Conservation (phyloP, 2,113 vertebrate genomes). For the Sigmodon hispidus region DNA sequence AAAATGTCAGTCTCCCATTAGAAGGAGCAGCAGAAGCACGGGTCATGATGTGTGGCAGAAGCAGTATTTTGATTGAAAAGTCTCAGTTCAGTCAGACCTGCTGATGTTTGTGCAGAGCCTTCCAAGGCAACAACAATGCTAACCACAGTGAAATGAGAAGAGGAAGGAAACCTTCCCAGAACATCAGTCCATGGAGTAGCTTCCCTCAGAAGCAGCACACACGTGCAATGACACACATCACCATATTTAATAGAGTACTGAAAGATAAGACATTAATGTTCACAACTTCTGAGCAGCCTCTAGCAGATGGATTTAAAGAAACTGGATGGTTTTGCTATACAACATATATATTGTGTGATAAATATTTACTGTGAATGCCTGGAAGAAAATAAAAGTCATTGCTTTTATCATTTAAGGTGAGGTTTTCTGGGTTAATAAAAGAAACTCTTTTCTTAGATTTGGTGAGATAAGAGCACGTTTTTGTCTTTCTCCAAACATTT, state of each 20-base stretch:
- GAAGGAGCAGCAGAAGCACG: neutral
- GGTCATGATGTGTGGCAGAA: neutral
- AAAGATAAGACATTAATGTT: neutral
- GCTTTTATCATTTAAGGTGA: conserved; percentile 2
- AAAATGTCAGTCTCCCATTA: neutral
- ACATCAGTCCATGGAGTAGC: neutral
- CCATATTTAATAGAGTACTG: conserved; percentile 37
- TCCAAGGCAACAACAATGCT: neutral
- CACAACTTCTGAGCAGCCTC: neutral
- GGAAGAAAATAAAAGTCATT: neutral
- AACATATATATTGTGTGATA: neutral
- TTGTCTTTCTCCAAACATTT: neutral
- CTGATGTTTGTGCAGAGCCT: neutral
- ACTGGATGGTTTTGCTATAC: neutral
- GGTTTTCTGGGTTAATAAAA: neutral
- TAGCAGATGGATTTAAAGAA: neutral
- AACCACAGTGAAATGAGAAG: neutral
- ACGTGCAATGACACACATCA: neutral
- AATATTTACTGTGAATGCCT: neutral
- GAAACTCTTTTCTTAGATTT: conserved; percentile 25
- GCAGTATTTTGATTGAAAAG: neutral
- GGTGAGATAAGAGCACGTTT: neutral
- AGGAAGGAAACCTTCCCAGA: neutral
- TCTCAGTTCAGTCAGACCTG: neutral
- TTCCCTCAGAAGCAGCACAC: neutral